Conservation (phyloP, 2,113 vertebrate genomes). For the Xyliphius kryptos region DNA sequence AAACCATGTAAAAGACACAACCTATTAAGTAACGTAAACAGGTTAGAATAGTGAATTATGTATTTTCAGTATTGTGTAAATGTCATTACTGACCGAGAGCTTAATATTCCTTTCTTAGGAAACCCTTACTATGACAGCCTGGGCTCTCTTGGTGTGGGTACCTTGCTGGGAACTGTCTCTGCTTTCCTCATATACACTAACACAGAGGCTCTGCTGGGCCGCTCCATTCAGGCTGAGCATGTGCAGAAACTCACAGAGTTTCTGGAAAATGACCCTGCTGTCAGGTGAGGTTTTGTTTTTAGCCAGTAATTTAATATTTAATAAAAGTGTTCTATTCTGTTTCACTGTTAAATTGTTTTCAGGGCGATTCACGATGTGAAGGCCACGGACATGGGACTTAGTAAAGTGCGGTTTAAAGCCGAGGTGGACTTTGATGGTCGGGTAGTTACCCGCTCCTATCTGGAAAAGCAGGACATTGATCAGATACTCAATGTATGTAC, state of each 20-base stretch:
- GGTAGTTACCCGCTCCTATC: constrained; percentile 92
- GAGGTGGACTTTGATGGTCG: constrained; percentile 97
- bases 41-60: no score
- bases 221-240: constrained; percentile 88
- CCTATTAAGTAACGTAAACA: no score
- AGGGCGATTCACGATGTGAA: constrained; percentile 98
- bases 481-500: constrained; percentile 82
- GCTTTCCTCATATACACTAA: constrained; percentile 97
- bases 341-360: constrained; percentile 12
- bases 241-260: constrained; percentile 92
- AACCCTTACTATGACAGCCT: constrained; percentile 88
- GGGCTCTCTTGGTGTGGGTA: constrained; percentile 89
- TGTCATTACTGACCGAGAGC: no score
- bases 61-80: no score
- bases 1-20: no score
- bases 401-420: constrained; percentile 97
- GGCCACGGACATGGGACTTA: constrained; percentile 93
- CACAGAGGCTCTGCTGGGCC: constrained; percentile 88
- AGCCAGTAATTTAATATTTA: no score
- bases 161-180: constrained; percentile 83
- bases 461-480: constrained; percentile 98
- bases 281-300: constrained; percentile 72
- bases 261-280: constrained; percentile 88
- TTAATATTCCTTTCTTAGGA: constrained; percentile 55
- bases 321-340: no score